phyloP scores from a whole-genome alignment of 2,113 vertebrate species.

The Gadus chalcogrammus region DNA sequence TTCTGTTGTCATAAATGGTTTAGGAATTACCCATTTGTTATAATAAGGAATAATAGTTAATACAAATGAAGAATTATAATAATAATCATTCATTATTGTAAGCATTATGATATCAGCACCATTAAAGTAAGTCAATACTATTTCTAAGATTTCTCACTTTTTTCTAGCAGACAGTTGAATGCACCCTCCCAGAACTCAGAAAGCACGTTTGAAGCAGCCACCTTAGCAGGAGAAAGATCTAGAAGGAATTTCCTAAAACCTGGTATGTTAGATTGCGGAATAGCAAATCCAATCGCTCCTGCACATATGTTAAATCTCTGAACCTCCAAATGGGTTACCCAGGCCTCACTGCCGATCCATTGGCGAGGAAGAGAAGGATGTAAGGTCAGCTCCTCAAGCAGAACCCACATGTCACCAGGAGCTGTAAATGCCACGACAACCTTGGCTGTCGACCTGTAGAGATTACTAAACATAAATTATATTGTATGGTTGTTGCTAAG shows the following conservation, averaged over 20 bases:
- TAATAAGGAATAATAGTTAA: too few relatives aligned
- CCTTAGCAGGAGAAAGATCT: constrained; percentile 44
- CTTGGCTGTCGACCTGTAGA: too few relatives aligned
- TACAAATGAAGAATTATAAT: too few relatives aligned
- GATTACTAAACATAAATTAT: too few relatives aligned
- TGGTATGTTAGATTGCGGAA: constrained; percentile 57
- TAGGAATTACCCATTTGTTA: too few relatives aligned
- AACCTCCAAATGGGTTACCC: constrained; percentile 60
- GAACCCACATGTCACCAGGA: too few relatives aligned
- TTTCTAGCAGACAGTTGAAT: constrained; percentile 59
- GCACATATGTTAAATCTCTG: constrained; percentile 39
- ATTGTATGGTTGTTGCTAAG: too few relatives aligned
- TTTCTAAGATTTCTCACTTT: constrained; percentile 29
- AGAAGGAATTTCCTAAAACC: constrained; percentile 66
- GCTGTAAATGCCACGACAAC: too few relatives aligned
- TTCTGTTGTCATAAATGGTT: too few relatives aligned
- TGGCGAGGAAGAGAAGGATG: constrained; percentile 51
- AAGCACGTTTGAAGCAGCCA: constrained; percentile 37
- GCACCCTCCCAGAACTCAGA: constrained; percentile 65
- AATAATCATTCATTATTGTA: too few relatives aligned
- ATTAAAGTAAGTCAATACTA: too few relatives aligned
- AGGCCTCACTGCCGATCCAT: constrained; percentile 69
- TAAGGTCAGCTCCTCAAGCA: constrained; percentile 37
- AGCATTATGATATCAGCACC: too few relatives aligned
- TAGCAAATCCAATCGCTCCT: constrained; percentile 59